Evolutionary conservation across 2,797 vertebrate species (phyloP).

Genomic region (Xiphophorus birchmanni): DNA sequence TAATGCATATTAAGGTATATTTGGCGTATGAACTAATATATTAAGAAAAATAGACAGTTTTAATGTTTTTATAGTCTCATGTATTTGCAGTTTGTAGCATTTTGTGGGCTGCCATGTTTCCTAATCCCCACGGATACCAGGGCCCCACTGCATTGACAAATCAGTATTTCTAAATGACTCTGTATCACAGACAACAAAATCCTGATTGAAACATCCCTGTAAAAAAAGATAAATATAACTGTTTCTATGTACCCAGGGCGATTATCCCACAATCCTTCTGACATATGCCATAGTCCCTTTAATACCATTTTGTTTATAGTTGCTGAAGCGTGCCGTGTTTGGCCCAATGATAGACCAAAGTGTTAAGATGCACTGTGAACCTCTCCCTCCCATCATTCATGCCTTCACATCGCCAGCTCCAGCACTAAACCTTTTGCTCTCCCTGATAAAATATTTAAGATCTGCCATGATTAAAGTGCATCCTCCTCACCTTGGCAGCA

Average conservation of each 20-base stretch:
- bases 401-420: slow-evolving; percentile 58
- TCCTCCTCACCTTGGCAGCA: slow-evolving; percentile 80
- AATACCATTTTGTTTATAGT: slow-evolving; percentile 29
- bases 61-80: background rate
- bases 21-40: background rate
- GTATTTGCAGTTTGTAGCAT: background rate
- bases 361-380: slow-evolving; percentile 51
- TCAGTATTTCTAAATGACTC: background rate
- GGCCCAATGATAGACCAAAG: slow-evolving; percentile 42
- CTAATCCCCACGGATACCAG: background rate
- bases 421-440: slow-evolving; percentile 72
- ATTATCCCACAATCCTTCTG: background rate
- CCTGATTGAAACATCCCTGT: background rate
- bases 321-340: slow-evolving; percentile 39
- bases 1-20: background rate
- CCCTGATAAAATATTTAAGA: slow-evolving; percentile 83
- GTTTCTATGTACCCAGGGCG: background rate
- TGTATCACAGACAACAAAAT: background rate
- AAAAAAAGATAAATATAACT: background rate
- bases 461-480: slow-evolving; percentile 81
- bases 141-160: background rate
- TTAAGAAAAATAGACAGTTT: background rate
- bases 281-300: background rate
- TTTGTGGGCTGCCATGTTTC: background rate
- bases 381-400: slow-evolving; percentile 46